phyloP scores from a whole-genome alignment of 2,797 vertebrate species.

The Mionectes olivaceus region DNA sequence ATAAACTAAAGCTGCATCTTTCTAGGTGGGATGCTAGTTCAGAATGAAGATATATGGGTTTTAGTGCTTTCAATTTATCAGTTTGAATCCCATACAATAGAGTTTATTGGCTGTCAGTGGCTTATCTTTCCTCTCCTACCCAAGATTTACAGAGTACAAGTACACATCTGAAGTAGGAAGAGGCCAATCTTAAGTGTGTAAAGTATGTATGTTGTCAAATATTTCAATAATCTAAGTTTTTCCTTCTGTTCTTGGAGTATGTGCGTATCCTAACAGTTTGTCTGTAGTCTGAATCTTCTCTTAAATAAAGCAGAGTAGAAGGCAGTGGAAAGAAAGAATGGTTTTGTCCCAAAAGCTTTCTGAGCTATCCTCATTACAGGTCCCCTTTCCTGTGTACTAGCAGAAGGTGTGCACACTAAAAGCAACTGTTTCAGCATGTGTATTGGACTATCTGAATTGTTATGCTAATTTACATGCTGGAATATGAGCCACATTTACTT shows the following conservation, averaged over 20 bases:
- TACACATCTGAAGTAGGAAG: accelerated
- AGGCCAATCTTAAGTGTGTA: neutral
- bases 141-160: neutral
- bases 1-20: neutral
- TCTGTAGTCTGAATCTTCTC: neutral
- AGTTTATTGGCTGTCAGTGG: neutral
- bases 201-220: neutral
- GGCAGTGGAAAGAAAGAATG: neutral
- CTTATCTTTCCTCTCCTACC: neutral
- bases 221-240: neutral
- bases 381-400: neutral
- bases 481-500: neutral
- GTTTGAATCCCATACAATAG: neutral
- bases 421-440: neutral
- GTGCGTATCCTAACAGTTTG: neutral
- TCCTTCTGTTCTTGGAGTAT: neutral
- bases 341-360: neutral
- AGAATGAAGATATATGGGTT: accelerated
- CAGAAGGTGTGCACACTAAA: neutral
- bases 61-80: neutral
- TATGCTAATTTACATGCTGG: neutral
- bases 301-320: neutral
- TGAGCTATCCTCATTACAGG: neutral
- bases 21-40: neutral
- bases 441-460: neutral